Evolutionary conservation across 2,113 vertebrate species (phyloP), one percentile per base, ranked within the genome.

Genomic region (Vidua chalybeata): DNA sequence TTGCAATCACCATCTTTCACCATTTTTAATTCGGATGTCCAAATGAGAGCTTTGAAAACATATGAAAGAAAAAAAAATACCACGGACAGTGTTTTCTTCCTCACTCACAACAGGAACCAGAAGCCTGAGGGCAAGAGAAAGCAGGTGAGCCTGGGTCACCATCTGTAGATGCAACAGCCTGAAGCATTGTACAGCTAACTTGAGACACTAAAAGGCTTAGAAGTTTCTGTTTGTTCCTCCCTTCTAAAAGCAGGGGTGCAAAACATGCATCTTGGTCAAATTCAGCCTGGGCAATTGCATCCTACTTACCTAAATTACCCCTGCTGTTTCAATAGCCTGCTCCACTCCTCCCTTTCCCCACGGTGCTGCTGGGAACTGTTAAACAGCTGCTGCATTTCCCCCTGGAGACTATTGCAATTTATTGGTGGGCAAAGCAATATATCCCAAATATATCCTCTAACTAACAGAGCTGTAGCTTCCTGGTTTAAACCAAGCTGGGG

Each of bases 351-450:
- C 0, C 54, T 33, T 82, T 83, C 84, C 74, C 67, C 81, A 43
- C 2, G 0, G 33, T 48, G 51, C 74, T 83, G 43, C 58, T 49
- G 66, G 27, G 63, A 77, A 23, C 74, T 7, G 23, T 45, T n/a
- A 9, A 94, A 51, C 82, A 96, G 82, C 94, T 94, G 92, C 82
- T 86, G 72, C 78, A 86, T 93, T 52, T 58, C 35, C 56, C 87
- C 35, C 81, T 55, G 24, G 79, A 84, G 94, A 75, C 6, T 31
- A 26, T 1, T 48, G 78, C 64, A 24, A 56, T 52, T 41, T 61
- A 26, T 18, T 0, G 0, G 71, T 66, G 93, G 84, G 67, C n/a
- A 41, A 92, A 90, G 61, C 2, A n/a, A n/a, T n/a, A n/a, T 45
- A 86, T 46, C 64, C 85, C 79, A 41, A 63, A 27, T 67, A 88